Base-by-base conservation (phyloP, 2,797 vertebrate species). In the Steatocranus sp. region DNA sequence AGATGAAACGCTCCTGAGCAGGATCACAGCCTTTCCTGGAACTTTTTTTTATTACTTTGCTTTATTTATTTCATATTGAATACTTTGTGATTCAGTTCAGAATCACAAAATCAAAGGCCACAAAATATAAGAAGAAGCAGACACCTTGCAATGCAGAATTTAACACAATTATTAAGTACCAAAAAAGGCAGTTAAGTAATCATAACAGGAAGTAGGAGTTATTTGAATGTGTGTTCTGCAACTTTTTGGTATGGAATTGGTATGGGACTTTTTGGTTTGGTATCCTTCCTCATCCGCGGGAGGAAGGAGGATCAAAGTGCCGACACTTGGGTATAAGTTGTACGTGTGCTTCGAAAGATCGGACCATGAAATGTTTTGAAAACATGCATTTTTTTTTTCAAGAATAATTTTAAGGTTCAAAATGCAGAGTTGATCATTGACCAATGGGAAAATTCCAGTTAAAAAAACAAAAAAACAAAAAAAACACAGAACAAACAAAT, bases 331-430 rank as follows among this genome's bases (percentile, higher is more conserved):
- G 56, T 34, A 34, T 61, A 61, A 61, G 30, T 34, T 61, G 30
- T 61, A 30, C 11, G 18, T 36, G 56, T 34, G 10, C 56, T 34
- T 61, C 12, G 20, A 66, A 41, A 66, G 34, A 41, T 66, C 3
- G 2, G 34, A 15, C n/a, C 61, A 66, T 15, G 61, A 66, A 38
- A 38, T 38, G 12, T 66, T 66, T 66, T 38, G 7, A 66, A 66
- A 66, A n/a, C 5, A n/a, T n/a, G 30, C 2, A 0, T 3, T 36
- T 51, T 10, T 30, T 61, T 23, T 17, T 9, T 2, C 11, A 14
- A 61, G 17, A 34, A 34, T 61, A 34, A 61, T 34, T 41, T 41
- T n/a, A 66, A 23, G 12, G 8, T 20, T 41, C 36, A 66, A 66
- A 25, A 66, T 41, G 36, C 20, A 23, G 20, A 66, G 36, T 25